These are phyloP conservation scores for Synaphobranchus kaupii DNA, from an alignment of 2,797 vertebrate genomes.

Conservation along the genomic window DNA sequence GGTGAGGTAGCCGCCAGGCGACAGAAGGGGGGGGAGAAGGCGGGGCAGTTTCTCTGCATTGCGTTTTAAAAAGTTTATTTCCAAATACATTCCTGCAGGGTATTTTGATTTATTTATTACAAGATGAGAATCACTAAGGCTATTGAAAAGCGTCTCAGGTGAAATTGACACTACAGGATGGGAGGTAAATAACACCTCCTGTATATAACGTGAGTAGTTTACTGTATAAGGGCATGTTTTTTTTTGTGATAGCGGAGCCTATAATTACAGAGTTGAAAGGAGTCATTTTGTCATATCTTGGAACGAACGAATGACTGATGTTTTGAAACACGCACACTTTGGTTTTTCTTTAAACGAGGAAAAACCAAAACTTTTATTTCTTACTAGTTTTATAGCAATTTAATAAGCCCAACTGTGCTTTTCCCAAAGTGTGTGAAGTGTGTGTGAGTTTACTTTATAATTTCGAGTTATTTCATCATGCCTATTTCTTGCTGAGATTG, in stretches of 20 bases:
- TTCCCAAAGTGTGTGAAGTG: background rate
- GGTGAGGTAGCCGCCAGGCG: slow-evolving; percentile 57
- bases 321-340: background rate
- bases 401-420: background rate
- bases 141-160: background rate
- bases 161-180: background rate
- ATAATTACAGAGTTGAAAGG: background rate
- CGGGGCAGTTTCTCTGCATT: background rate
- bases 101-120: background rate
- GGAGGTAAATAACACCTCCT: background rate
- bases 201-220: background rate
- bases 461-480: background rate
- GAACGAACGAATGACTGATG: background rate
- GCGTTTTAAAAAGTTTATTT: background rate
- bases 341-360: background rate
- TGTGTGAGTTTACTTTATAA: background rate
- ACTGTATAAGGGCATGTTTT: background rate
- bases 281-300: background rate
- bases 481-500: background rate
- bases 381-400: background rate
- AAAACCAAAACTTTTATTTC: no score
- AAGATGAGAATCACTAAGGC: background rate
- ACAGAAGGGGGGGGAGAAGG: slow-evolving; percentile 51
- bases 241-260: background rate
- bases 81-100: background rate